phyloP scores from a whole-genome alignment of 2,113 vertebrate species.

The Strix aluco region DNA sequence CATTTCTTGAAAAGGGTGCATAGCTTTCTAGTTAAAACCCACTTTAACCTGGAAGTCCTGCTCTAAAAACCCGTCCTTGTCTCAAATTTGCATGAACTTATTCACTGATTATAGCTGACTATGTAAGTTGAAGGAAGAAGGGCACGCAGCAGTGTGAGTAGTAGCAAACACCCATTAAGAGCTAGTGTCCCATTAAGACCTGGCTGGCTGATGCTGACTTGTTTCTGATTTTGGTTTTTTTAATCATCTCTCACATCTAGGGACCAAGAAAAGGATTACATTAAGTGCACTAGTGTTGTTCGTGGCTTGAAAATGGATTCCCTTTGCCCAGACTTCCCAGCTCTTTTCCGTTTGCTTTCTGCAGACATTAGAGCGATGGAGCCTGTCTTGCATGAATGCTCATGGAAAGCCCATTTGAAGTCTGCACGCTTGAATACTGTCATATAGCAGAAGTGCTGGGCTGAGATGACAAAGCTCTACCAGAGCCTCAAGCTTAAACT shows the following conservation, averaged over 20 bases:
- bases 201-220: background rate
- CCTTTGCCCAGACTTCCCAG: background rate
- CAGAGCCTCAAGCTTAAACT: constrained; percentile 30
- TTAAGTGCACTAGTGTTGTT: background rate
- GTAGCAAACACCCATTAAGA: constrained; percentile 8
- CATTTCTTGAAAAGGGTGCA: background rate
- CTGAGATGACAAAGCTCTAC: constrained; percentile 39
- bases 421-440: background rate
- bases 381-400: background rate
- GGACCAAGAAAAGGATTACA: background rate
- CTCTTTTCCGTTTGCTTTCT: background rate
- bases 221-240: background rate
- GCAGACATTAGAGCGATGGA: background rate
- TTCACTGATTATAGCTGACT: background rate
- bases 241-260: background rate
- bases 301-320: background rate
- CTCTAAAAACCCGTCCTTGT: background rate
- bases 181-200: background rate
- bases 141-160: background rate
- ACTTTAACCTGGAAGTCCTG: background rate
- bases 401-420: background rate
- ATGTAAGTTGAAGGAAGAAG: background rate
- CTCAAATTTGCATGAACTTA: background rate
- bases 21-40: background rate
- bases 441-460: background rate